Evolutionary conservation across 2,113 vertebrate species (phyloP).

Genomic region (Haliaeetus leucogaster): DNA sequence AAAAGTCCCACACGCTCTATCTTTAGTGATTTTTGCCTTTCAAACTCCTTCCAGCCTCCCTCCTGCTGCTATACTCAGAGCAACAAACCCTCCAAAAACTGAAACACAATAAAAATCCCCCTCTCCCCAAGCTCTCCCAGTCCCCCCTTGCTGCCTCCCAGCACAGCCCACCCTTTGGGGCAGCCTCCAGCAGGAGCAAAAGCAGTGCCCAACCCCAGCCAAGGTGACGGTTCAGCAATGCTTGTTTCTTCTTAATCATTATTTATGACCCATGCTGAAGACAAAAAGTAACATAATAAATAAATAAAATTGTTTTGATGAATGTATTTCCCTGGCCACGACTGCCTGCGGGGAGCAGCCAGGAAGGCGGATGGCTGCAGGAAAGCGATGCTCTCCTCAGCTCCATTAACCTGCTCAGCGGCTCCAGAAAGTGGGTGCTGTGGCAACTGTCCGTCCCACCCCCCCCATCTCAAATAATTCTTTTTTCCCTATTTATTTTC

Average conservation of each 20-base stretch:
- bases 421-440: not conserved
- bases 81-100: not conserved
- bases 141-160: not conserved
- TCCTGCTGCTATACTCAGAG: not conserved
- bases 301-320: not conserved
- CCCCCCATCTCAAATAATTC: not conserved
- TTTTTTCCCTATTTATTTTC: not conserved
- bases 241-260: accelerated
- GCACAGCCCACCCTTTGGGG: not conserved
- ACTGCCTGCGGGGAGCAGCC: accelerated
- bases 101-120: not conserved
- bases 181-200: not conserved
- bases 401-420: not conserved
- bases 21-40: not conserved
- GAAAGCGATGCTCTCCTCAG: not conserved
- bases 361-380: not conserved
- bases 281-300: not conserved
- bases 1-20: not conserved
- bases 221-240: not conserved
- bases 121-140: not conserved
- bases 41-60: not conserved
- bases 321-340: accelerated
- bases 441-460: not conserved
- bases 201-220: not conserved
- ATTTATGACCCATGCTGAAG: not conserved